Percentiles rank a stretch among this genome's conserved stretches.
These are phyloP conservation scores for Tragulus kanchil DNA, from an alignment of 2,113 vertebrate genomes.

Conservation along the genomic window DNA sequence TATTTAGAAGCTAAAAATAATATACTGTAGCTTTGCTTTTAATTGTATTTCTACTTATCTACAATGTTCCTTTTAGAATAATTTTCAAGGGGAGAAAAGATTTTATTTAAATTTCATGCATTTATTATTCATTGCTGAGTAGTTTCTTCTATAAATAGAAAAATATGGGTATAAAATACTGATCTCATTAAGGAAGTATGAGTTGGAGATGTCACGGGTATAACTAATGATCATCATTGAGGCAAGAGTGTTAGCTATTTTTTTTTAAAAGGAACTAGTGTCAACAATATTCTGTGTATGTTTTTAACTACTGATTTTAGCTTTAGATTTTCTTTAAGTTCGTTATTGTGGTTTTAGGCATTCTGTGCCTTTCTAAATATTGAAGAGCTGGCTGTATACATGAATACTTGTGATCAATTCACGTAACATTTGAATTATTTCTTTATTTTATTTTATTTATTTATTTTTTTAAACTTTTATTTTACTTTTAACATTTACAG, in stretches of 20 bases:
- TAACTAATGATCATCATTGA: not conserved
- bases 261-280: not conserved
- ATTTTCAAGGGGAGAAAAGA: not conserved
- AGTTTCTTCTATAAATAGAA: not conserved
- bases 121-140: not conserved
- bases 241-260: not conserved
- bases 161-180: not conserved
- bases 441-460: no score
- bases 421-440: not conserved
- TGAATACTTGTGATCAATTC: not conserved
- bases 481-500: no score
- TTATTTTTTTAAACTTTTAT: no score
- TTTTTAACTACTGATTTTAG: not conserved
- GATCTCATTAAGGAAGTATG: not conserved
- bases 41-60: not conserved
- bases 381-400: not conserved
- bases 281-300: not conserved
- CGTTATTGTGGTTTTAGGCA: not conserved
- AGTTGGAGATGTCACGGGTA: not conserved
- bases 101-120: slow-evolving; percentile 31
- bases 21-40: slow-evolving; percentile 5
- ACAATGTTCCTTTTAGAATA: not conserved
- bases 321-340: not conserved
- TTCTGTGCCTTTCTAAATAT: not conserved
- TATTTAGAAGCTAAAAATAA: not conserved